A percentile compares a stretch with the other conserved stretches of the same genome.
Conservation (phyloP, 2,797 vertebrate genomes). For the Falco peregrinus region DNA sequence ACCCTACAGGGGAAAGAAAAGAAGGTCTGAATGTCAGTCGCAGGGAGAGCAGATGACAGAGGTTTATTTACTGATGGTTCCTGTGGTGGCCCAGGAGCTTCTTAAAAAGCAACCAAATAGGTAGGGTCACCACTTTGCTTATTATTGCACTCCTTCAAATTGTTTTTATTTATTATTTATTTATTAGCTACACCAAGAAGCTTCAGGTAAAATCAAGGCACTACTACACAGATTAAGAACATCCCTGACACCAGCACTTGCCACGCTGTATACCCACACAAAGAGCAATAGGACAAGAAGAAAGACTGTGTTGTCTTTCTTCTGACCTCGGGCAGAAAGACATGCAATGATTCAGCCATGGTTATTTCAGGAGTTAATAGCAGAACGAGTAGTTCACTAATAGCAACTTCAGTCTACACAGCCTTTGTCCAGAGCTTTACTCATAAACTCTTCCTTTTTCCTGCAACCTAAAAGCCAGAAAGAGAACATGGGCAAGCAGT, state of each 20-base stretch:
- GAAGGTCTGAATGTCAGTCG: background rate
- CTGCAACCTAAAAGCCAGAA: background rate
- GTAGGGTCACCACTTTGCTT: background rate
- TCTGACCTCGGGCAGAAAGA: background rate
- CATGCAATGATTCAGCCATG: background rate
- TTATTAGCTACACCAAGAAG: background rate
- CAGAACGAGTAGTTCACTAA: background rate
- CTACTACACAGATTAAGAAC: background rate
- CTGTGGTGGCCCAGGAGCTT: background rate
- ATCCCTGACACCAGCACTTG: background rate
- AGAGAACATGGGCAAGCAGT: background rate
- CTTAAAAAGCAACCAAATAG: background rate
- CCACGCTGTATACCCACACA: background rate
- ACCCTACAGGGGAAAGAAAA: background rate
- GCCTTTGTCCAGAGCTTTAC: background rate
- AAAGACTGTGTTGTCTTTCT: background rate
- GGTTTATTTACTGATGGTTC: background rate
- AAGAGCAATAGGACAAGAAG: background rate
- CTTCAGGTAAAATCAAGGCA: slow-evolving; percentile 2
- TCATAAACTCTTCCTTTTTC: background rate
- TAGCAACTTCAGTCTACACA: background rate
- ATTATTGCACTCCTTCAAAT: background rate
- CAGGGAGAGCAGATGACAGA: background rate
- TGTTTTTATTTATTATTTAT: background rate
- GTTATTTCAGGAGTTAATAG: background rate